A percentile compares a stretch with the other conserved stretches of the same genome.
Conservation (phyloP, 2,113 vertebrate species). For the Anoura caudifer region DNA sequence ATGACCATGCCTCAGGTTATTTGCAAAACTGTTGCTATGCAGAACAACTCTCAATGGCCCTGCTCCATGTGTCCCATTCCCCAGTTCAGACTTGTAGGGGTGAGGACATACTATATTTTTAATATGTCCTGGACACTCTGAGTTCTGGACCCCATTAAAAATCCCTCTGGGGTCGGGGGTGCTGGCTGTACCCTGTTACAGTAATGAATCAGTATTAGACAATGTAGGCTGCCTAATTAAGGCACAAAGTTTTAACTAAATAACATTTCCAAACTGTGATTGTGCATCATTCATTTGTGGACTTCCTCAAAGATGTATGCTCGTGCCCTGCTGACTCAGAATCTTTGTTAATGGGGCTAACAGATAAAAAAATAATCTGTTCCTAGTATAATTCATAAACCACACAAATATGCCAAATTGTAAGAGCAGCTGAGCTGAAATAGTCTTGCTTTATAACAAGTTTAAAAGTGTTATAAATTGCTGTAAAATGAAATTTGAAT, state of each 20-base stretch:
- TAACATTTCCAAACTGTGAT: background rate
- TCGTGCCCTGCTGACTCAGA: background rate
- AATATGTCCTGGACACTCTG: no score
- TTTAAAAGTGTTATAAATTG: background rate
- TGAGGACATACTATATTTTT: no score
- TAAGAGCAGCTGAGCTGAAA: background rate
- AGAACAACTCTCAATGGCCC: no score
- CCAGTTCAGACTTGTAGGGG: no score
- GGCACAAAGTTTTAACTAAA: constrained; percentile 14
- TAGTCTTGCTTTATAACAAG: background rate
- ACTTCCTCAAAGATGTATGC: background rate
- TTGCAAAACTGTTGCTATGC: no score
- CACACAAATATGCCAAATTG: background rate
- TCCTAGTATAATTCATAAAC: background rate
- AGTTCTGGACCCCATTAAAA: no score
- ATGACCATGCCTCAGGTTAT: no score
- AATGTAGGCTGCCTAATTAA: background rate
- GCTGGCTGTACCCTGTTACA: no score
- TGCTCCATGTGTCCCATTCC: no score
- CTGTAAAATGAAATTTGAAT: background rate
- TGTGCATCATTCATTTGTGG: background rate
- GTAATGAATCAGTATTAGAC: background rate
- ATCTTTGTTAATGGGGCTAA: background rate
- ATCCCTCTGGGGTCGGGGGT: no score
- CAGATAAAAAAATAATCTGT: background rate